Conservation (phyloP, 2,113 vertebrate species). For the Pseudonaja textilis region DNA sequence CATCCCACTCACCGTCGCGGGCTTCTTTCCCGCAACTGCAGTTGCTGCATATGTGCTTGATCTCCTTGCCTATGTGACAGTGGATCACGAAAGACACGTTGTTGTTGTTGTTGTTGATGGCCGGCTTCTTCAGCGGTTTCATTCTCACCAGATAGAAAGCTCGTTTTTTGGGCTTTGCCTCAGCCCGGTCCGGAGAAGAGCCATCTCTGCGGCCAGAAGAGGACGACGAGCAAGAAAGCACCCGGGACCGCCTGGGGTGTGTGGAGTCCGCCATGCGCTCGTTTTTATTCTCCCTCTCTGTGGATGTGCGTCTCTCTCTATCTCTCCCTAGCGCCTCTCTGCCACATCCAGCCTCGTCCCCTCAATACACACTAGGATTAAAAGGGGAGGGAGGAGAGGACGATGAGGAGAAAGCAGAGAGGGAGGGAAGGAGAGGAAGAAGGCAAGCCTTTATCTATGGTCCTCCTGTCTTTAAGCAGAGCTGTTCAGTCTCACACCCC, state of each 20-base stretch:
- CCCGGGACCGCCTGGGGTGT: constrained; percentile 67
- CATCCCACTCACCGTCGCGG: constrained; percentile 87
- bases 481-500: neutral
- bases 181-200: constrained; percentile 67
- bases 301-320: neutral
- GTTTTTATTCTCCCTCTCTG: constrained; percentile 23
- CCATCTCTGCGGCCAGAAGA: constrained; percentile 72
- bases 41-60: constrained; percentile 99
- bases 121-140: constrained; percentile 86
- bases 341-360: constrained; percentile 52
- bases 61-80: constrained; percentile 97
- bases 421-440: constrained; percentile 48
- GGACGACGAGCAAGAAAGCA: constrained; percentile 72
- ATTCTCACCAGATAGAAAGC: constrained; percentile 90
- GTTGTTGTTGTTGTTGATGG: constrained; percentile 78
- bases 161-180: constrained; percentile 84
- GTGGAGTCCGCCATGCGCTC: constrained; percentile 79
- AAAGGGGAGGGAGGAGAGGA: constrained; percentile 49
- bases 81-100: constrained; percentile 94
- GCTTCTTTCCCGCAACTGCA: constrained; percentile 93
- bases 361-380: constrained; percentile 20
- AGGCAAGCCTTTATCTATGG: constrained; percentile 58
- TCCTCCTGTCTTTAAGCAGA: constrained; percentile 56
- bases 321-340: constrained; percentile 42
- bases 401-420: constrained; percentile 2